Base-by-base conservation (phyloP, 2,113 vertebrate genomes). In the Saccopteryx bilineata region DNA sequence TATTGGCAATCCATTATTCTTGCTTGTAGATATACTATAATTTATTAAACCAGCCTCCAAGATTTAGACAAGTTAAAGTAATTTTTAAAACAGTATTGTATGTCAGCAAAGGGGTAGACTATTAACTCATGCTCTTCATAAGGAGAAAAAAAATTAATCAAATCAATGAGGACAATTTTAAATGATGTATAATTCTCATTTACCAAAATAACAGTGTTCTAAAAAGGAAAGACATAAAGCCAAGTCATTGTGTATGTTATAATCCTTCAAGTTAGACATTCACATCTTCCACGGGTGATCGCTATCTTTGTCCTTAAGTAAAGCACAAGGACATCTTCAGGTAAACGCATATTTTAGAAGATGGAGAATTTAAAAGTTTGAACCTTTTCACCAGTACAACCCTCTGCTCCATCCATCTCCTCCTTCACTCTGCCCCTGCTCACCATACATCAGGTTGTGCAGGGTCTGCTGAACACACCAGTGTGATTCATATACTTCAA, bases 81-180 rank as follows among this genome's bases (percentile, higher is more conserved):
- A 96, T 96, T 97, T 96, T 95, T 94, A 21, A 96, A 95, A 91
- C 19, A 79, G 9, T 69, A 87, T 75, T 68, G 92, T 91, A 54
- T 90, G 58, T 91, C 69, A 78, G 78, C 56, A 61, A 97, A 95
- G 56, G 56, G 26, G 14, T 31, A 96, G 58, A 74, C 78, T 95
- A 46, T 94, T 94, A 94, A 83, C 54, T 90, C 88, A 60, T n/a
- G 21, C 11, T 85, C 71, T 90, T 96, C 66, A 39, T 74, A 74
- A 71, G 50, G 65, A 75, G 46, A 33, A 48, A 33, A 66, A 39
- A 52, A 63, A 82, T 86, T 61, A 95, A 92, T 95, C 85, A 83
- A 79, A 88, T 90, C 63, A 33, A 56, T 72, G 52, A 68, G 33
- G 89, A 58, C 63, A 71, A 46, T 87, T 97, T 96, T 68, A 94